phyloP scores from a whole-genome alignment of 2,888 invertebrate genomes.

The Margaritifera margaritifera region DNA sequence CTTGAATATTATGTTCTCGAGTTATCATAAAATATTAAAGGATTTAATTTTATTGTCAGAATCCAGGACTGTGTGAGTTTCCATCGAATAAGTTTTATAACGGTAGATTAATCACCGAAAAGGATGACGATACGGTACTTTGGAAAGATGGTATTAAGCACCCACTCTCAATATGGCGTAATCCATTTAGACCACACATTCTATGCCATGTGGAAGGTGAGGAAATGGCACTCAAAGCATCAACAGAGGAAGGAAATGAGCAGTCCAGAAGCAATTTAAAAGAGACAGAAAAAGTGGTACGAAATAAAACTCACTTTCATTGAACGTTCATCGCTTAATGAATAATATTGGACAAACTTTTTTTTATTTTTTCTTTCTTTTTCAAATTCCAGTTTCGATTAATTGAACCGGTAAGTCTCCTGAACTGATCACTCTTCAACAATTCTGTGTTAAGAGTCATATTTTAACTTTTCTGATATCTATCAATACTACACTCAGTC shows the following conservation, averaged over 20 bases:
- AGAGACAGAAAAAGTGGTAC: constrained; percentile 57
- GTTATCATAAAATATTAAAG: too few relatives aligned
- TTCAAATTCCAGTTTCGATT: too few relatives aligned
- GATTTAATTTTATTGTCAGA: constrained; percentile 29
- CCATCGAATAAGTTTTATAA: constrained; percentile 60
- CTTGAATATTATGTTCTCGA: too few relatives aligned
- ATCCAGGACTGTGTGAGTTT: constrained; percentile 54
- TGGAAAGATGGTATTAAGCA: background rate
- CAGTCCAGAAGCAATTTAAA: constrained; percentile 55
- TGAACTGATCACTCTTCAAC: too few relatives aligned
- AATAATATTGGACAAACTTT: too few relatives aligned
- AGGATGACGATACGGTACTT: background rate
- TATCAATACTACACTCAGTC: too few relatives aligned
- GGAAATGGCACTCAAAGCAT: constrained; percentile 52
- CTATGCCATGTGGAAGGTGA: constrained; percentile 59
- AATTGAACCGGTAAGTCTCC: too few relatives aligned
- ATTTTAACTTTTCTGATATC: too few relatives aligned
- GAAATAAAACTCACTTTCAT: background rate
- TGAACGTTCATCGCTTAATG: too few relatives aligned
- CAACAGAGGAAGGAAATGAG: constrained; percentile 61
- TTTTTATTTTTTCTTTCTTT: too few relatives aligned
- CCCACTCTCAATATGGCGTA: background rate
- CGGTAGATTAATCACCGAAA: constrained; percentile 34
- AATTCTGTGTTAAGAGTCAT: too few relatives aligned
- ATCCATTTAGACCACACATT: constrained; percentile 33